Base-by-base conservation (phyloP, 2,888 invertebrate genomes). In the Zaprionus bogoriensis region DNA sequence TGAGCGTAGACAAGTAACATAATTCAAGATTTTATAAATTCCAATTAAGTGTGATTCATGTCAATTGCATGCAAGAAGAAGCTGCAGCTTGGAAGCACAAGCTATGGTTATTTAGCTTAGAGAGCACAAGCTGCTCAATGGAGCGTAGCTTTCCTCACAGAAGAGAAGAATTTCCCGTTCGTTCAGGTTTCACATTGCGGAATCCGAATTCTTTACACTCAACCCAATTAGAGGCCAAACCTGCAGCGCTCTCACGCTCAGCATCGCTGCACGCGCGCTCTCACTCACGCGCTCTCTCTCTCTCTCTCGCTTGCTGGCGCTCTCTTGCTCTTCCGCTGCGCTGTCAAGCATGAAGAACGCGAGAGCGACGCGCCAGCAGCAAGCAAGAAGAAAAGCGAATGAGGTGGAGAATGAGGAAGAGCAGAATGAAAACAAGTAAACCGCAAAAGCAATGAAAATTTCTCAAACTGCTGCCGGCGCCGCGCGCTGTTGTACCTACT, bases 401-500 rank as follows among this genome's bases (percentile, higher is more conserved):
- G 27, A 54, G 38, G 38, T 14, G 12, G 23, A 25, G 27, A 39
- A 41, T 9, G 39, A 20, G 59, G 30, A n/a, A n/a, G n/a, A n/a
- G n/a, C n/a, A n/a, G n/a, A 53, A 57, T 58, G 44, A 57, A 55
- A 70, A 59, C 71, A 60, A 72, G 61, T 38, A 58, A 66, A 54
- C 57, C 55, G 38, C 67, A 72, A 48, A 12, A 58, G 62, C 45
- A 57, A 53, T 61, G 59, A 76, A 53, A 72, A 66, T 66, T 50
- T 58, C 55, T 44, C 4, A 62, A 54, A 60, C 53, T 71, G 72
- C 72, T 71, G 72, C 76, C 59, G 57, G 52, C 50, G 50, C 38
- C 47, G 23, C 46, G 14, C 22, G 32, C 42, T 41, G 30, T 10
- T 32, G 19, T 5, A 25, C 14, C 12, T 10, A 22, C 14, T 20